phyloP scores from a whole-genome alignment of 2,113 vertebrate genomes.

The Lipophrys pholis region DNA sequence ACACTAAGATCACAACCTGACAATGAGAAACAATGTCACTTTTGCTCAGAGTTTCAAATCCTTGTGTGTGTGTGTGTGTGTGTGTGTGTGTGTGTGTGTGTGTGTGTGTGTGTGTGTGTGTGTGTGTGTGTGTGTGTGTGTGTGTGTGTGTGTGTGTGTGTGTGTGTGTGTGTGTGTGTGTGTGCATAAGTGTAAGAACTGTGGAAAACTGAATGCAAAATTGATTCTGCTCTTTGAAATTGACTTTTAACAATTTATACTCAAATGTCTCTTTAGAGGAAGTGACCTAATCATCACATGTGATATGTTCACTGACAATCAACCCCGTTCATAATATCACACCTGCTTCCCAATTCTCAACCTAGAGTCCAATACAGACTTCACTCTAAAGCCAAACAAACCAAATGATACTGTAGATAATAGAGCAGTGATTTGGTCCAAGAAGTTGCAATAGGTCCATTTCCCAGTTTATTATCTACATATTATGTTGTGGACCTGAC shows the following conservation, averaged over 20 bases:
- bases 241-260: not conserved
- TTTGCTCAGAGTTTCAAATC: constrained; percentile 5
- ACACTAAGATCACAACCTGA: constrained; percentile 39
- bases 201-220: no score
- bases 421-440: no score
- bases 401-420: no score
- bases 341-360: not conserved
- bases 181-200: no score
- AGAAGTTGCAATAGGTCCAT: no score
- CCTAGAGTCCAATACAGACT: not conserved
- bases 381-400: not conserved
- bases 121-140: no score
- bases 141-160: no score
- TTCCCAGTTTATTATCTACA: no score
- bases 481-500: not conserved
- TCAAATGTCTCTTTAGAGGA: no score
- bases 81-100: not conserved
- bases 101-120: no score
- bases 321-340: not conserved
- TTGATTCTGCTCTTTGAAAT: not conserved
- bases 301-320: not conserved
- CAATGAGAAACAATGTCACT: constrained; percentile 34
- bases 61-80: not conserved
- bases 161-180: no score
- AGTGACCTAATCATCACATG: no score